Percentiles rank a stretch among this genome's conserved stretches.
Conservation (phyloP, 2,113 vertebrate genomes). For the Etia nguti region DNA sequence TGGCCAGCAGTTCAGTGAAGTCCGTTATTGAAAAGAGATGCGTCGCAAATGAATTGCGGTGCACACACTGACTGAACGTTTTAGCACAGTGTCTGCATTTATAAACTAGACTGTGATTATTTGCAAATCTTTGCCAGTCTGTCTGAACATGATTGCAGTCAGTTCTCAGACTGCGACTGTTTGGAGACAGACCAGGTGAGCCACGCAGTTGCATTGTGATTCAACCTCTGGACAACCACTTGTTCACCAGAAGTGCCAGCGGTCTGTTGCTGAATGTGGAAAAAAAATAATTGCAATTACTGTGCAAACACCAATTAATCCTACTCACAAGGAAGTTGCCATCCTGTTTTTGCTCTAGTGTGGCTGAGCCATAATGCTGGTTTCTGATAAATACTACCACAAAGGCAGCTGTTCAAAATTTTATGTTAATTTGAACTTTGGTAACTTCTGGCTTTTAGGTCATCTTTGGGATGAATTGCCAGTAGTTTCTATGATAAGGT, state of each 20-base stretch:
- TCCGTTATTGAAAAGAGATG: not conserved
- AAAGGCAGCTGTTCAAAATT: not conserved
- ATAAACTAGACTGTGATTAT: not conserved
- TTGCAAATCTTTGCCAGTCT: not conserved
- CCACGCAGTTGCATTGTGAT: not conserved
- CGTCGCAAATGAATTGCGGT: not conserved
- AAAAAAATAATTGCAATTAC: not conserved
- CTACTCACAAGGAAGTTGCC: not conserved
- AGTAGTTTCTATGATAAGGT: conserved; percentile 7
- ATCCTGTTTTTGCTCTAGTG: not conserved
- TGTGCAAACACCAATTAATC: not conserved
- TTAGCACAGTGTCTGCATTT: not conserved
- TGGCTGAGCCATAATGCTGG: not conserved
- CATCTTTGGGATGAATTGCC: not conserved
- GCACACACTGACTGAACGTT: not conserved
- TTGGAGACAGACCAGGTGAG: not conserved
- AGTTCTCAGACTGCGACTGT: not conserved
- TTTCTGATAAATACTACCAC: not conserved
- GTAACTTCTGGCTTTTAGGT: not conserved
- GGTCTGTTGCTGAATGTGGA: not conserved
- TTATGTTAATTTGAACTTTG: not conserved
- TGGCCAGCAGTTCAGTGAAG: not conserved
- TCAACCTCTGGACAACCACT: not conserved
- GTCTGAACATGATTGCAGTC: not conserved
- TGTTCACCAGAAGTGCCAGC: not conserved